phyloP scores from a whole-genome alignment of 1,140 invertebrate genomes.

The Pomacea maculata region DNA sequence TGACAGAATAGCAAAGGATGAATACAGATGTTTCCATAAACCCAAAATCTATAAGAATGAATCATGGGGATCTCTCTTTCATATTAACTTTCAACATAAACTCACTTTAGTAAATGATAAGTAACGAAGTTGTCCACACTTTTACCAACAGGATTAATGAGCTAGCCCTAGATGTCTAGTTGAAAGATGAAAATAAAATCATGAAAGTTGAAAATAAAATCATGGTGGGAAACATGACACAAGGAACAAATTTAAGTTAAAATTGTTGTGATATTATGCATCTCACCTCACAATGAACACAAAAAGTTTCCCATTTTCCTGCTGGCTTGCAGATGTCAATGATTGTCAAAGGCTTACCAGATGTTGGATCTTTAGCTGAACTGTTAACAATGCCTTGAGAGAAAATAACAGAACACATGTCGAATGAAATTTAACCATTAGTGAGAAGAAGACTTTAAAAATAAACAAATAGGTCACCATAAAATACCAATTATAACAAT shows the following conservation, averaged over 20 bases:
- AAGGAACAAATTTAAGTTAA: no score
- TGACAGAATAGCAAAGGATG: slow-evolving; percentile 19
- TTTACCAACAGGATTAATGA: no score
- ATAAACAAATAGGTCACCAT: not conserved
- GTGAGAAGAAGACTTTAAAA: not conserved
- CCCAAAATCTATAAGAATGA: not conserved
- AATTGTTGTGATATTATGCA: not conserved
- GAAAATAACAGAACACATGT: not conserved
- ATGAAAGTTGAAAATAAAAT: no score
- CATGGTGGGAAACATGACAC: no score
- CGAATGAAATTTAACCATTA: not conserved
- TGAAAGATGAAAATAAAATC: no score
- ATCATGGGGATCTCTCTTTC: not conserved
- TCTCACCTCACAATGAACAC: slow-evolving; percentile 51
- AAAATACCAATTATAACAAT: no score
- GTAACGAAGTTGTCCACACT: no score
- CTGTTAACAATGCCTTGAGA: slow-evolving; percentile 31
- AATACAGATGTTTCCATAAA: not conserved
- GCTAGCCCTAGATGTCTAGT: no score
- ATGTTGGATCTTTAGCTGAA: slow-evolving; percentile 35
- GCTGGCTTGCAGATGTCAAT: slow-evolving; percentile 42
- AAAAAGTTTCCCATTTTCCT: slow-evolving; percentile 37
- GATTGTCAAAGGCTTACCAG: slow-evolving; percentile 33
- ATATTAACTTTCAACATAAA: not conserved
- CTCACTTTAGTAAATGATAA: not conserved